Conservation (phyloP, 1,140 invertebrate genomes). For the Tetramorium parvispinum region DNA sequence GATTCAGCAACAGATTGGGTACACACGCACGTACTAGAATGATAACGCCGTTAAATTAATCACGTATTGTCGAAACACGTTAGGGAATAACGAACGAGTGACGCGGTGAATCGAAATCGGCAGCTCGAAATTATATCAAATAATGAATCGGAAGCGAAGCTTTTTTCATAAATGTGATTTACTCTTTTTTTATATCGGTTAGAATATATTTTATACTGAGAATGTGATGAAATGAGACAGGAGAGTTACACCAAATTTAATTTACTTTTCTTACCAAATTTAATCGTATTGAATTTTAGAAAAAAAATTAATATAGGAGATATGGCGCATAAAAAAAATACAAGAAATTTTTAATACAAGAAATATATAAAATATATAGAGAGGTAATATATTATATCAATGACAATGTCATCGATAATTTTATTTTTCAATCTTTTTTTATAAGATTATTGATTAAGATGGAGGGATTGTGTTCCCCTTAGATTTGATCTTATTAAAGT, state of each 20-base stretch:
- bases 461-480: not conserved
- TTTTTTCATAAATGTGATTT: not conserved
- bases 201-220: not conserved
- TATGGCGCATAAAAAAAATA: not conserved
- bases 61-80: conserved; percentile 34
- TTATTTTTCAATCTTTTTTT: not conserved
- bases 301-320: not conserved
- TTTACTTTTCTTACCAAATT: not conserved
- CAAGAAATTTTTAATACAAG: not conserved
- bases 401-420: not conserved
- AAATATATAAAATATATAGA: not conserved
- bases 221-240: not conserved
- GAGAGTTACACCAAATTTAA: not conserved
- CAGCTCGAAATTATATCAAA: not conserved
- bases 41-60: conserved; percentile 55
- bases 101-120: conserved; percentile 1
- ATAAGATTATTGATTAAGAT: no score
- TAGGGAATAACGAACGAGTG: conserved; percentile 28
- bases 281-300: not conserved
- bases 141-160: not conserved
- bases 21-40: conserved; percentile 19
- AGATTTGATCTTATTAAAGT: conserved; percentile 18
- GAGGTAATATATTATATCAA: not conserved
- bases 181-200: not conserved
- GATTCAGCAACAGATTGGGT: conserved; percentile 28